Base-by-base conservation (phyloP, 2,888 invertebrate species). In the Pilophorus perplexus region DNA sequence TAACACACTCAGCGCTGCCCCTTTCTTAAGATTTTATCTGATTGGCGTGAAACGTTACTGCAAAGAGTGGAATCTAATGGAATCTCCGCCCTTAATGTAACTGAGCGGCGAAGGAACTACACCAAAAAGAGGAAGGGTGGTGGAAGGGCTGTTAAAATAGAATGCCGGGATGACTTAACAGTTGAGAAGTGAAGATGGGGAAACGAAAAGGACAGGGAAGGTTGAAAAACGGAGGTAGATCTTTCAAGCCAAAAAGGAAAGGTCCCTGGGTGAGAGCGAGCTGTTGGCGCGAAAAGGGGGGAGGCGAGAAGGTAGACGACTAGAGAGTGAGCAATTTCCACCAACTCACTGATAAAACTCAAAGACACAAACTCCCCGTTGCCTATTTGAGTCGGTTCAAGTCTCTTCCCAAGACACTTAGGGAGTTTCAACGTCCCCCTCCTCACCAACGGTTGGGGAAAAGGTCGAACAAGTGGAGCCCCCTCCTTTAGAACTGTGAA, bases 341-440 rank as follows among this genome's bases (percentile, higher is more conserved):
- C 40, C 42, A 38, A 59, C 42, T 42, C 59, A 16, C 59, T 22
- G 59, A 59, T 59, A 59, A 59, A 59, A 59, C 59, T 59, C 59
- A 25, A 20, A 48, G 59, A 42, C 37, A 20, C 59, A 59, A 38
- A 59, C 38, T 40, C 59, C 25, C 59, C 59, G 59, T 25, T 40
- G 59, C 59, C 59, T 59, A 59, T 59, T 59, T 59, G 59, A 59
- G 59, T 59, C 59, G 59, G 59, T 59, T 59, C 23, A 59, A 59
- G 59, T 59, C 59, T 42, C 42, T 59, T 42, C 42, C 48, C 38
- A 25, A 42, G 42, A 38, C 37, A 38, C 42, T 59, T 38, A 23
- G 59, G 25, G 55, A 52, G 52, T 52, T 52, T 52, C 27, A 28
- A 28, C 3, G 8, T 5, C 52, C 33, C 52, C 52, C 28, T 10